phyloP scores from a whole-genome alignment of 1,140 invertebrate genomes.

The Zophobas morio region DNA sequence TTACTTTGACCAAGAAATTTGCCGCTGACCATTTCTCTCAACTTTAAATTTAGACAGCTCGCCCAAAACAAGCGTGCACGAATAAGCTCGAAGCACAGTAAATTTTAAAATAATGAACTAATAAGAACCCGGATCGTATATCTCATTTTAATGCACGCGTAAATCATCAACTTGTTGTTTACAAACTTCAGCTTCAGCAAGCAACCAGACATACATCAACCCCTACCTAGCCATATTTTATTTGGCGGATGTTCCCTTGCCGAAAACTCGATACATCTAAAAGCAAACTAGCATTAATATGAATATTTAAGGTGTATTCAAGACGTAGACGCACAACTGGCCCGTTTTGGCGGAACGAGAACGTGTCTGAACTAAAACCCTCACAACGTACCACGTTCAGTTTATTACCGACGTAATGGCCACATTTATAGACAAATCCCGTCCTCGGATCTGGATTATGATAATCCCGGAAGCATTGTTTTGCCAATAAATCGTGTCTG shows the following conservation, averaged over 20 bases:
- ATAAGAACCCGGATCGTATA: too few relatives aligned
- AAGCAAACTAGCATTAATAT: conserved; percentile 36
- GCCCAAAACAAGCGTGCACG: too few relatives aligned
- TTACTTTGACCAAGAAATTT: neutral
- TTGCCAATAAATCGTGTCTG: conserved; percentile 9
- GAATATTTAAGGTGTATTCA: conserved; percentile 16
- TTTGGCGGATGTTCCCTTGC: neutral
- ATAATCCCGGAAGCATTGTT: conserved; percentile 7
- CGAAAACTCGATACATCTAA: conserved; percentile 27
- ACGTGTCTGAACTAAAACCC: neutral
- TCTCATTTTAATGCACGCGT: too few relatives aligned
- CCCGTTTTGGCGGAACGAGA: neutral
- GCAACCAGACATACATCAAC: conserved; percentile 16
- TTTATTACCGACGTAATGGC: neutral
- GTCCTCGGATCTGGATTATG: conserved; percentile 3
- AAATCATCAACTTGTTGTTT: too few relatives aligned
- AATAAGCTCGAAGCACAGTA: too few relatives aligned
- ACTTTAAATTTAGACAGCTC: too few relatives aligned
- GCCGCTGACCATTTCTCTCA: too few relatives aligned
- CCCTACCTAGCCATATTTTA: neutral
- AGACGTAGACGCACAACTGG: too few relatives aligned
- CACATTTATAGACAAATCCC: conserved; percentile 3
- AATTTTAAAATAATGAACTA: too few relatives aligned
- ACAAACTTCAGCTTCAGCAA: neutral
- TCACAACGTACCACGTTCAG: neutral